Evolutionary conservation across 2,797 vertebrate genomes (phyloP).

Genomic region (Picus viridis): DNA sequence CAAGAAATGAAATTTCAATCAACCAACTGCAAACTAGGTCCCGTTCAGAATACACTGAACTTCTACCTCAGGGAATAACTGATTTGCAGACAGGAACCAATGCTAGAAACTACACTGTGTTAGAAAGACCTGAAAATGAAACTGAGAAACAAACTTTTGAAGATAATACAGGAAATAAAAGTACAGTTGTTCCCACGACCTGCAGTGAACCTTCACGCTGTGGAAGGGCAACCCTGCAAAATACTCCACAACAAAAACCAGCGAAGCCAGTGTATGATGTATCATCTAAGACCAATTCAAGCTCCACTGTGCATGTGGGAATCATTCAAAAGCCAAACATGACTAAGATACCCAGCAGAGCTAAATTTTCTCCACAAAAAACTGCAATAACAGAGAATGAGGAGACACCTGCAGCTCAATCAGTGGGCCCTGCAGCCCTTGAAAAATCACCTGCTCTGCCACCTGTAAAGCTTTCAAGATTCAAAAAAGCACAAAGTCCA

Average conservation of each 20-base stretch:
- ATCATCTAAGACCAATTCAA: conserved; percentile 74
- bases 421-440: conserved; percentile 11
- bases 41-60: conserved; percentile 74
- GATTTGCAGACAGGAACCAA: conserved; percentile 75
- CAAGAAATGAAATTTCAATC: conserved; percentile 76
- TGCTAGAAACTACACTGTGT: conserved; percentile 74
- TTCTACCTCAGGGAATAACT: conserved; percentile 79
- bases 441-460: conserved; percentile 81
- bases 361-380: conserved; percentile 84
- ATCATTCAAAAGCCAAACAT: conserved; percentile 74
- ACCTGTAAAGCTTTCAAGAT: conserved; percentile 81
- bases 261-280: conserved; percentile 75
- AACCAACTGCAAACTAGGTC: conserved; percentile 49
- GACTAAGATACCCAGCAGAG: conserved; percentile 85
- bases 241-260: conserved; percentile 77
- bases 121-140: conserved; percentile 80
- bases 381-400: conserved; percentile 66
- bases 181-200: conserved; percentile 65
- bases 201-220: conserved; percentile 69
- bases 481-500: conserved; percentile 79
- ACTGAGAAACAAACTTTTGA: conserved; percentile 70
- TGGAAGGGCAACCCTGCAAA: conserved; percentile 73
- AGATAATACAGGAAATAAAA: conserved; percentile 54
- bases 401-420: not conserved
- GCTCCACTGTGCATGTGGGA: conserved; percentile 69